Evolutionary conservation across 2,113 vertebrate genomes (phyloP).

Genomic region (Monarcha castaneiventris): DNA sequence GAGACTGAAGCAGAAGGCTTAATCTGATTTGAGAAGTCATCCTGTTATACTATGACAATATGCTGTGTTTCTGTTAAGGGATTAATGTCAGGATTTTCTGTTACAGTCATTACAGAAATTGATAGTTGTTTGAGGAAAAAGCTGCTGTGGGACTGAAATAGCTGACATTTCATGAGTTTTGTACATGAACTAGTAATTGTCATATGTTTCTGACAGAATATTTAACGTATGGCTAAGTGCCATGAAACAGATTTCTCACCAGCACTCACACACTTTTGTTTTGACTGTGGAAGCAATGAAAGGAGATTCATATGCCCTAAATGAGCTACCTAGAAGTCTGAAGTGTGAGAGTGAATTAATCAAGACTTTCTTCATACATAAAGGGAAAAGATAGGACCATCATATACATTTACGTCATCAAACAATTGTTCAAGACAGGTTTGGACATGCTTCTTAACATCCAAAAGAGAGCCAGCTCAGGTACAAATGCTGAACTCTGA

Average conservation of each 20-base stretch:
- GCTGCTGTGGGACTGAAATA: not conserved
- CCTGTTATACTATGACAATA: not conserved
- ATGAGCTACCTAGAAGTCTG: not conserved
- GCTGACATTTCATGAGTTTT: not conserved
- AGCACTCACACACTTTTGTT: not conserved
- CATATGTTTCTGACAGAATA: not conserved
- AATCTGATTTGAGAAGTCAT: not conserved
- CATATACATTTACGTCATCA: not conserved
- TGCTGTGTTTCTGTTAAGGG: not conserved
- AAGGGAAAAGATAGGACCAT: not conserved
- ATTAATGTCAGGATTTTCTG: not conserved
- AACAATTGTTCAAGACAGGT: not conserved
- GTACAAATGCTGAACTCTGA: not conserved
- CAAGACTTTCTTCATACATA: not conserved
- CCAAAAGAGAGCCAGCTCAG: not conserved
- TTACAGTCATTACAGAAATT: not conserved
- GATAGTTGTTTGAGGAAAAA: not conserved
- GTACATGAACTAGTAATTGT: not conserved
- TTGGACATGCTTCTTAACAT: not conserved
- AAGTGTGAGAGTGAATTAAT: not conserved
- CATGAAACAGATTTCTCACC: not conserved
- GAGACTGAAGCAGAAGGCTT: not conserved
- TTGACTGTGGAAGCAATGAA: not conserved
- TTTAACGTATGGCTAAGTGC: not conserved
- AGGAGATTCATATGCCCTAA: not conserved